Percentiles rank a stretch among this genome's conserved stretches.
These are phyloP conservation scores for Dasyprocta punctata DNA, from an alignment of 2,113 vertebrate species.

Conservation along the genomic window DNA sequence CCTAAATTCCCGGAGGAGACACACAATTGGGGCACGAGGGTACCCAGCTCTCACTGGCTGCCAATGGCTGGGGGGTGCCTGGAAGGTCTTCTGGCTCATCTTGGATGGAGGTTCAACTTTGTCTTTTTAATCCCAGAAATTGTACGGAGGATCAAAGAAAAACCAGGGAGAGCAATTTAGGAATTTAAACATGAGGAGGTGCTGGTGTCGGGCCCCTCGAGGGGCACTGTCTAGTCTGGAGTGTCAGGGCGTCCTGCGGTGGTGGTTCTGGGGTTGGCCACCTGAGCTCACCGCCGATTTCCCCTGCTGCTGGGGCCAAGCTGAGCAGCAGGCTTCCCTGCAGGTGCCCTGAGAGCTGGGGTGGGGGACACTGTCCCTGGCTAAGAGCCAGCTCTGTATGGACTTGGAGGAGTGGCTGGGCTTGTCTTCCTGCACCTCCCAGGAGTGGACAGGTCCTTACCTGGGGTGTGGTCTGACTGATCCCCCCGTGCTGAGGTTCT, in stretches of 20 bases:
- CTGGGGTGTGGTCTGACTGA: accelerated
- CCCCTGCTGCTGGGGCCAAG: neutral
- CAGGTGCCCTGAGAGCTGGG: accelerated
- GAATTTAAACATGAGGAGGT: neutral
- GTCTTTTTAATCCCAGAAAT: neutral
- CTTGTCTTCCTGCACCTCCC: neutral
- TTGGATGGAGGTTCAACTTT: neutral
- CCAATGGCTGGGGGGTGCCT: accelerated
- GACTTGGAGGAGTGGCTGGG: no score
- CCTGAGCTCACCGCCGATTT: neutral
- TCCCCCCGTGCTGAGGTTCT: no score
- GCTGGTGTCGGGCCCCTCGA: neutral
- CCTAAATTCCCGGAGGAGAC: neutral
- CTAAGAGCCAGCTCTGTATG: neutral
- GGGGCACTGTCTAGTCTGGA: neutral
- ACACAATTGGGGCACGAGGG: neutral
- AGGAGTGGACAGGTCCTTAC: neutral
- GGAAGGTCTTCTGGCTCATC: neutral
- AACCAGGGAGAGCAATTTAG: accelerated
- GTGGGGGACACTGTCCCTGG: accelerated
- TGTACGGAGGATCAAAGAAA: neutral
- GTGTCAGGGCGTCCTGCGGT: no score
- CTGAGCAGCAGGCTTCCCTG: neutral
- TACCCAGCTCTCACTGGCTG: neutral
- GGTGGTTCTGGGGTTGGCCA: neutral